Conservation (phyloP, 2,113 vertebrate species). For the Eulemur rufifrons region DNA sequence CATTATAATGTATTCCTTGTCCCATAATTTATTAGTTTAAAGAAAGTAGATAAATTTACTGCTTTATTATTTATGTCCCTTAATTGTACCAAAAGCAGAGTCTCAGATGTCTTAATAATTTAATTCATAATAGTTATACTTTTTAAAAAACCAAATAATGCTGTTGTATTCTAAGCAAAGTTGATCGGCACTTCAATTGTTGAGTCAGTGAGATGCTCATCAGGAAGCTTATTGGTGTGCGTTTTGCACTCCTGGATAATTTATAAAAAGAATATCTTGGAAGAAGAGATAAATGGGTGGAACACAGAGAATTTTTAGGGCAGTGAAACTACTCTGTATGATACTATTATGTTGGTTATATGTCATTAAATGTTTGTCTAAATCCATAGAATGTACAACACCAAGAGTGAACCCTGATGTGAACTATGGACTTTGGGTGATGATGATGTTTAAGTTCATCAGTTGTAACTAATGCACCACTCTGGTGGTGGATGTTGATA, state of each 20-base stretch:
- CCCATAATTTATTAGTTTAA: not conserved
- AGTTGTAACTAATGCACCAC: not conserved
- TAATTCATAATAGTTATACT: not conserved
- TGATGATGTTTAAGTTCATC: not conserved
- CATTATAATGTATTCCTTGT: not conserved
- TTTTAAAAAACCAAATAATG: not conserved
- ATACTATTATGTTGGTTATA: not conserved
- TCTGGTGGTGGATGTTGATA: not conserved
- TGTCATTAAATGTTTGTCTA: not conserved
- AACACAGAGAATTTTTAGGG: not conserved
- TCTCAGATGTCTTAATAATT: not conserved
- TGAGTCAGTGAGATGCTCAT: not conserved
- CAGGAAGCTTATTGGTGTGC: not conserved
- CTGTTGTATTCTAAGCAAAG: not conserved
- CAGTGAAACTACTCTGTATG: not conserved
- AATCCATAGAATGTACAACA: not conserved
- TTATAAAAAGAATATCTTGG: not conserved
- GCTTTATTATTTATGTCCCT: not conserved
- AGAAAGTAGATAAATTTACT: not conserved
- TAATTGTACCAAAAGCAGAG: not conserved
- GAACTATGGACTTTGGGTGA: not conserved
- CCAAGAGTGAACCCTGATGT: not conserved
- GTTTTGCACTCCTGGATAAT: not conserved
- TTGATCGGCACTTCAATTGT: not conserved
- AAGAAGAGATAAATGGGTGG: no score